These are phyloP conservation scores for Campoletis sonorensis DNA, from an alignment of 1,140 invertebrate genomes.

Conservation along the genomic window DNA sequence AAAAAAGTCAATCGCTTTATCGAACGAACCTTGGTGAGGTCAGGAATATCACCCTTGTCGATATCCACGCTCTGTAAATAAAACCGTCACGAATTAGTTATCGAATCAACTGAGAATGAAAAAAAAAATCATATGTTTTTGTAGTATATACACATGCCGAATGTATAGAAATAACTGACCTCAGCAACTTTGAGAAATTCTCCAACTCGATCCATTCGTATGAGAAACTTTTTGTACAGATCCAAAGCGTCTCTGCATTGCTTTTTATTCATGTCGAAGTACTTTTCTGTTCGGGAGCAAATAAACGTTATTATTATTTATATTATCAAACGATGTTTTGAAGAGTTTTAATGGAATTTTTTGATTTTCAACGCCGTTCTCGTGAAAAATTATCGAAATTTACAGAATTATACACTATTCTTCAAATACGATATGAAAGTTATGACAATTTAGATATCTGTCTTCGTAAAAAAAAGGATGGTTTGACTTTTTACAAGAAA, in stretches of 20 bases:
- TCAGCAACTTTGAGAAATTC: slow-evolving; percentile 99
- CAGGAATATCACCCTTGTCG: slow-evolving; percentile 99
- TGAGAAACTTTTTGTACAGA: slow-evolving; percentile 99
- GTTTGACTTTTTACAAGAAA: no score
- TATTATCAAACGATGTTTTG: background rate
- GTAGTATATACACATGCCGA: no score
- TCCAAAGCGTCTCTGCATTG: slow-evolving; percentile 98
- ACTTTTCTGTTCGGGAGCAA: slow-evolving; percentile 86
- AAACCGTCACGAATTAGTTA: slow-evolving; percentile 38
- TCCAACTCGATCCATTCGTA: slow-evolving; percentile 98
- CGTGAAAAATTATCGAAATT: no score
- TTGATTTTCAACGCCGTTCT: background rate
- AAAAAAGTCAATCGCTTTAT: background rate
- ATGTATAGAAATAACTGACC: slow-evolving; percentile 75
- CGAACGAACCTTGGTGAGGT: slow-evolving; percentile 90
- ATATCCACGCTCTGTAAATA: slow-evolving; percentile 95
- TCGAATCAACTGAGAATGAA: slow-evolving; percentile 33
- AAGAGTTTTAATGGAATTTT: slow-evolving; percentile 8
- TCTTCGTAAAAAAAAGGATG: no score
- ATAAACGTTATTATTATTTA: slow-evolving; percentile 7
- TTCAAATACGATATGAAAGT: no score
- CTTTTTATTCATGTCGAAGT: slow-evolving; percentile 99
- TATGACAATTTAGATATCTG: no score
- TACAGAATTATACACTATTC: no score
- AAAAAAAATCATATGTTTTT: background rate